Evolutionary conservation across 2,113 vertebrate species (phyloP).

Genomic region (Todiramphus saurophagus): DNA sequence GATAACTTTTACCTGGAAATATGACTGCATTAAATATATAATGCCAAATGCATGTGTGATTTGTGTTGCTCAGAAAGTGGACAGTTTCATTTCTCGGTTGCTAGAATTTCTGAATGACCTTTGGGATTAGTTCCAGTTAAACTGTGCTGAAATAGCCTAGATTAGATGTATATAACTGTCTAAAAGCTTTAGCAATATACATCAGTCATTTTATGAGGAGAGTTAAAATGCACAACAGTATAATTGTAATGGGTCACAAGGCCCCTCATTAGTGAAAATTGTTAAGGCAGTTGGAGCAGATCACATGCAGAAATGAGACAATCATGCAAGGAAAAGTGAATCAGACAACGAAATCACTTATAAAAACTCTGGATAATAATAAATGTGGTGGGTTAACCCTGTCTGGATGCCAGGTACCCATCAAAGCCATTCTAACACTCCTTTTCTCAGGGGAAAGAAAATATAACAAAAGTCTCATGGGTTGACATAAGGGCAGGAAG

Average conservation of each 20-base stretch:
- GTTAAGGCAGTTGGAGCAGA: neutral
- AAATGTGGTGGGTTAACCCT: neutral
- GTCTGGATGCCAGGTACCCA: neutral
- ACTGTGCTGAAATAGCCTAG: neutral
- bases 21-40: neutral
- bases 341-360: neutral
- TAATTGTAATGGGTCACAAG: neutral
- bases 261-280: neutral
- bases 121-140: neutral
- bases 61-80: neutral
- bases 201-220: neutral
- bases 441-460: neutral
- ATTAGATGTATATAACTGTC: neutral
- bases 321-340: neutral
- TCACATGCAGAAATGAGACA: neutral
- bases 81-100: neutral
- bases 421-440: neutral
- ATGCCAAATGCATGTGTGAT: neutral
- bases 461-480: neutral
- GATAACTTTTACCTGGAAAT: neutral
- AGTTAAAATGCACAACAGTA: neutral
- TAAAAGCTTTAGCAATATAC: neutral
- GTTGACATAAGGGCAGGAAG: neutral
- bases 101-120: neutral
- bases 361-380: neutral